A percentile compares a stretch with the other conserved stretches of the same genome.
These are phyloP conservation scores for Athalia rosae DNA, from an alignment of 2,888 invertebrate species.

Conservation along the genomic window DNA sequence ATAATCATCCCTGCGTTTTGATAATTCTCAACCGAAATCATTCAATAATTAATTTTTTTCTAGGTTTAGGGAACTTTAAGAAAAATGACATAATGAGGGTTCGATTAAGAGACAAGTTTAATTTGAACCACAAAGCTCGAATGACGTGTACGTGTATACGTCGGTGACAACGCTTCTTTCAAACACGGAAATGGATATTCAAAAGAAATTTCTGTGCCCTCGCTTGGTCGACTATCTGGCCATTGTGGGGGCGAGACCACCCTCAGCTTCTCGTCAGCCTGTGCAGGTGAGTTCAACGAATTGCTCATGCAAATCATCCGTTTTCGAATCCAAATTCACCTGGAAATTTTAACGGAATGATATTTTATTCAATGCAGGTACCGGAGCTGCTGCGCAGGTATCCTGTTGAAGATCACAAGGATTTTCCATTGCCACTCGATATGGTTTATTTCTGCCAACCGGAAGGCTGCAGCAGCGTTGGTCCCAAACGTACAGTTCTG, in stretches of 20 bases:
- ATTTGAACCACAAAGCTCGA: constrained; percentile 56
- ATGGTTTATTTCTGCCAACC: constrained; percentile 99
- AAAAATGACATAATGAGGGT: constrained; percentile 64
- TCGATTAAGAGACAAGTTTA: constrained; percentile 56
- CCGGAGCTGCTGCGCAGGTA: constrained; percentile 97
- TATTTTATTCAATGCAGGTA: constrained; percentile 76
- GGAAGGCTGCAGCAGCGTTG: constrained; percentile 96
- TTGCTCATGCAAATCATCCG: neutral
- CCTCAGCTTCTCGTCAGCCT: constrained; percentile 82
- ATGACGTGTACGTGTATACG: constrained; percentile 57
- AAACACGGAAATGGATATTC: constrained; percentile 76
- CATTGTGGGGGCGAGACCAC: constrained; percentile 93
- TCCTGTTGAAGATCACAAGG: constrained; percentile 95
- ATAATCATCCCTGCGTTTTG: constrained; percentile 8
- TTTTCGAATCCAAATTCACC: neutral
- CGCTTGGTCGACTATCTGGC: constrained; percentile 96
- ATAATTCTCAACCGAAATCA: neutral
- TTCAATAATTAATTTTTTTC: neutral
- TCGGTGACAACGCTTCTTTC: constrained; percentile 65
- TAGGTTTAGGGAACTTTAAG: constrained; percentile 15
- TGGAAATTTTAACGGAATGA: neutral
- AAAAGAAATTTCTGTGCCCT: constrained; percentile 89
- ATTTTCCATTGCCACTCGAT: constrained; percentile 97
- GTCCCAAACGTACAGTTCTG: constrained; percentile 87
- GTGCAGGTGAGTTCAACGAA: constrained; percentile 80